Conservation (phyloP, 2,888 invertebrate species). For the Apoda limacodes region DNA sequence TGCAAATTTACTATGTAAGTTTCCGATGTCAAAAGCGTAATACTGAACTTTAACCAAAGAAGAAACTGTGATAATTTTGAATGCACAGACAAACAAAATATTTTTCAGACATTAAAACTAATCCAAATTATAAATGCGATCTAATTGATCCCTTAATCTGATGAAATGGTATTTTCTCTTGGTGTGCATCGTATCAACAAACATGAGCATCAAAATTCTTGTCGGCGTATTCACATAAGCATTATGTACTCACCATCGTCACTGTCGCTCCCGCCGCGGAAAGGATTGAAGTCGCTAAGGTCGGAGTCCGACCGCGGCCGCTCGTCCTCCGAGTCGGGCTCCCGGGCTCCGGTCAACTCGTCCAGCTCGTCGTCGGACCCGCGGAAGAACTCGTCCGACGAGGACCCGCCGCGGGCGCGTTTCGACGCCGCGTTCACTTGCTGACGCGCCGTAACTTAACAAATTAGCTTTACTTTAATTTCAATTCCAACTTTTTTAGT, state of each 20-base stretch:
- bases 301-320: conserved; percentile 37
- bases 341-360: conserved; percentile 38
- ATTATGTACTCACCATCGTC: conserved; percentile 80
- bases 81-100: too few species aligned
- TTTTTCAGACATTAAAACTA: too few species aligned
- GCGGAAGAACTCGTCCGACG: conserved; percentile 74
- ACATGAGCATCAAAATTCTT: too few species aligned
- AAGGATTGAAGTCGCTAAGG: conserved; percentile 89
- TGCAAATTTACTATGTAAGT: too few species aligned
- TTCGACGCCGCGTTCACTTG: conserved; percentile 54
- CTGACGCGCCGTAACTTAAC: conserved; percentile 49
- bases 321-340: conserved; percentile 36
- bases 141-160: too few species aligned
- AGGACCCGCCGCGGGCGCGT: conserved; percentile 70
- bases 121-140: too few species aligned
- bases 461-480: background rate
- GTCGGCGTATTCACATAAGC: too few species aligned
- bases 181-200: too few species aligned
- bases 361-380: conserved; percentile 72
- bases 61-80: too few species aligned
- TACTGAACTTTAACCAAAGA: too few species aligned
- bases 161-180: too few species aligned
- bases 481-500: background rate
- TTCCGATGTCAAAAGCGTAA: too few species aligned
- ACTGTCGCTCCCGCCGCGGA: conserved; percentile 82